A percentile compares a stretch with the other conserved stretches of the same genome.
These are phyloP conservation scores for Apteryx mantelli DNA, from an alignment of 2,113 vertebrate species.

Conservation along the genomic window DNA sequence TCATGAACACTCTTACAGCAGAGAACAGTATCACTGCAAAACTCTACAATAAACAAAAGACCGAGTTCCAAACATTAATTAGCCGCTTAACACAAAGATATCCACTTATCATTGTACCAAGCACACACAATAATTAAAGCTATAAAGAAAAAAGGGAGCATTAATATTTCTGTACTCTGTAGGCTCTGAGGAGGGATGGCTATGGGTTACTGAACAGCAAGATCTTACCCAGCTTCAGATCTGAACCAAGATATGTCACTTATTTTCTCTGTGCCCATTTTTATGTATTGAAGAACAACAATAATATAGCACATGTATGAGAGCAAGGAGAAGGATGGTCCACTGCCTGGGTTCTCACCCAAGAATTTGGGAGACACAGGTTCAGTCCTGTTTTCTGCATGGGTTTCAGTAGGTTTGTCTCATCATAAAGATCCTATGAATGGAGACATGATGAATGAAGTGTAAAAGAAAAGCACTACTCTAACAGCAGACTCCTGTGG, in stretches of 20 bases:
- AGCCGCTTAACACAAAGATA: constrained; percentile 68
- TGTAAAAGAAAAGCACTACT: not conserved
- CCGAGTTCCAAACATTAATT: constrained; percentile 69
- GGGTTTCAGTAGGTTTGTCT: not conserved
- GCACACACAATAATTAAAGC: constrained; percentile 50
- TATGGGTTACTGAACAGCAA: not conserved
- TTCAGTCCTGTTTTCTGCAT: not conserved
- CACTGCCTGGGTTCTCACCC: not conserved
- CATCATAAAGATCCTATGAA: not conserved
- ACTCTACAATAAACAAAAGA: constrained; percentile 53
- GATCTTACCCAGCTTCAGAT: not conserved
- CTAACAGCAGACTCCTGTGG: not conserved
- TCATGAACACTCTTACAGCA: constrained; percentile 38
- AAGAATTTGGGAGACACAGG: not conserved
- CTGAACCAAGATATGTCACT: not conserved
- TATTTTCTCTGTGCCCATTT: not conserved
- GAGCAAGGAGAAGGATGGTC: not conserved
- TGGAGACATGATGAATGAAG: not conserved
- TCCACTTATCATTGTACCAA: constrained; percentile 5
- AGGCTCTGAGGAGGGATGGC: not conserved
- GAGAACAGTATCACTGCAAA: constrained; percentile 19
- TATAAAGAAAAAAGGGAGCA: constrained; percentile 42
- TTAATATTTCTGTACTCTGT: not conserved
- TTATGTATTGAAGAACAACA: not conserved
- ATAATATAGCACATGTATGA: not conserved